Evolutionary conservation across 2,113 vertebrate species (phyloP), one percentile per base, ranked within the genome.

Genomic region (Thryonomys swinderianus): DNA sequence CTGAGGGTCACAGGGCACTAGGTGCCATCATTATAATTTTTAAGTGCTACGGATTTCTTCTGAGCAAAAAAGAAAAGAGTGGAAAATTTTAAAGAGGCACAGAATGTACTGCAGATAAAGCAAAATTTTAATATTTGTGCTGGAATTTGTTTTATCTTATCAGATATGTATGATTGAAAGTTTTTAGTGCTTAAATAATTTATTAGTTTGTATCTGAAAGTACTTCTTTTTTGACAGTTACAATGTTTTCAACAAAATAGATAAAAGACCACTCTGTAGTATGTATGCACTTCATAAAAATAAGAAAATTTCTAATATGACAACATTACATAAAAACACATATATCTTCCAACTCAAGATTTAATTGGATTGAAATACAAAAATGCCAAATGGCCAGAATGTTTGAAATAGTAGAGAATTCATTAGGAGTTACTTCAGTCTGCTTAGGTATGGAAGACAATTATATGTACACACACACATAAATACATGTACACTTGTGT

Each of bases 121-220:
- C n/a, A 88, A 71, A 55, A 48, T 88, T 42, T 89, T 57, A 62
- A 2, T 34, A 83, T 79, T 83, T 79, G 37, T 34, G 27, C 20
- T 83, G 37, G 82, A 66, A 76, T 55, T 59, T 76, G 12, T 48
- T 76, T 83, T 85, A 57, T 10, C 5, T 6, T 67, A 69, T 64
- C 27, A 83, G 30, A 27, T 66, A 48, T 73, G n/a, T 53, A 80
- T 13, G 13, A 90, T 37, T 1, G 55, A 40, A 91, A 64, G 4
- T 85, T 90, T 95, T 74, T 11, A 10, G 42, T 92, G 32, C 57
- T 81, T 76, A 61, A 94, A 78, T 32, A 40, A 59, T 88, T 87
- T 51, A 9, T 85, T 51, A 32, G 3, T 73, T 93, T 88, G 3
- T 6, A 48, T 71, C 32, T 64, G 78, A 21, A 57, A 87, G 76